phyloP scores from a whole-genome alignment of 2,888 invertebrate species.

The Drosophila lutescens region DNA sequence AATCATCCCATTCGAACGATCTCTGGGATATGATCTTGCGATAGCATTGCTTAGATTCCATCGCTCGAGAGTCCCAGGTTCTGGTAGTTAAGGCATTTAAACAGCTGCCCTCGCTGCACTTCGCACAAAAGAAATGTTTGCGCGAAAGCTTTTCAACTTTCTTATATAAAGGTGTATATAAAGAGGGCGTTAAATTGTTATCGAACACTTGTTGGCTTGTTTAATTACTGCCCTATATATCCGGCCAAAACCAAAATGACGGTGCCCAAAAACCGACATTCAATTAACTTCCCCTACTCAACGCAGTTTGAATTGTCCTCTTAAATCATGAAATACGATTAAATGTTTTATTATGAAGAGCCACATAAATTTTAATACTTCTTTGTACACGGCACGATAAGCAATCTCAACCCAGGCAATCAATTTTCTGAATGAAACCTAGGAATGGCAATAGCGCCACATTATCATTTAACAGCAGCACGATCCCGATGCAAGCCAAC shows the following conservation, averaged over 20 bases:
- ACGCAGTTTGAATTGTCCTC: background rate
- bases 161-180: background rate
- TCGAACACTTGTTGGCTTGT: constrained; percentile 15
- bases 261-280: background rate
- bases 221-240: constrained; percentile 17
- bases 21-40: constrained; percentile 19
- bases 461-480: constrained; percentile 28
- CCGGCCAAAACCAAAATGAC: constrained; percentile 18
- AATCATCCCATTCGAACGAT: constrained; percentile 30
- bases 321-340: constrained; percentile 18
- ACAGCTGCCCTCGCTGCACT: constrained; percentile 30
- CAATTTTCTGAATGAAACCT: constrained; percentile 25
- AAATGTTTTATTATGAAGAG: constrained; percentile 1
- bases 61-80: background rate
- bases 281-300: background rate
- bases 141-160: constrained; percentile 23
- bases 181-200: background rate
- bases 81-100: constrained; percentile 30
- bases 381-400: constrained; percentile 9
- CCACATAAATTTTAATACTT: constrained; percentile 8
- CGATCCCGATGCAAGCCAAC: constrained; percentile 9
- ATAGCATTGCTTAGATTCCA: constrained; percentile 30
- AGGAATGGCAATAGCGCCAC: constrained; percentile 18
- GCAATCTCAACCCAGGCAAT: constrained; percentile 18
- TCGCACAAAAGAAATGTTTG: constrained; percentile 41